Evolutionary conservation across 2,113 vertebrate genomes (phyloP).

Genomic region (Octodon degus): DNA sequence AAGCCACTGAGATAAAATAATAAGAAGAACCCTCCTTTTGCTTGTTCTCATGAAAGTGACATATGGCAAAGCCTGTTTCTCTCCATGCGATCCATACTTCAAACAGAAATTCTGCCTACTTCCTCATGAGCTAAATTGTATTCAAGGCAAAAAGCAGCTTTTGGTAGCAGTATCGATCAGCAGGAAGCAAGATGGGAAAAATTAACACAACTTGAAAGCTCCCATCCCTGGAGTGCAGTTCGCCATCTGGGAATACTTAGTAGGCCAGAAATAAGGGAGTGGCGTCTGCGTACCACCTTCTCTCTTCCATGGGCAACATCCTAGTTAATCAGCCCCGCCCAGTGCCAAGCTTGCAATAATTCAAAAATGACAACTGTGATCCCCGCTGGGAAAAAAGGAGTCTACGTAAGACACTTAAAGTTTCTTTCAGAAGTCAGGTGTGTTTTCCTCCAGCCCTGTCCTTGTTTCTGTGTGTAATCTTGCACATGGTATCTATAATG

Average conservation of each 20-base stretch:
- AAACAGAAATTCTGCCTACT: constrained; percentile 58
- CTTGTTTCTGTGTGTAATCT: neutral
- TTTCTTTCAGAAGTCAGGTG: neutral
- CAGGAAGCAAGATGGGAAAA: constrained; percentile 65
- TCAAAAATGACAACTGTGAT: neutral
- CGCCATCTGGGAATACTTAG: constrained; percentile 61
- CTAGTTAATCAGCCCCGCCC: neutral
- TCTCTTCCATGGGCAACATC: neutral
- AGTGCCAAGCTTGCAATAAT: too few species aligned
- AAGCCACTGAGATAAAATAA: constrained; percentile 37
- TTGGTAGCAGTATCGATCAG: constrained; percentile 63
- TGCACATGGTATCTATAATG: neutral
- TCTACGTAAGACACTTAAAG: neutral
- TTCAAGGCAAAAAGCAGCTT: constrained; percentile 68
- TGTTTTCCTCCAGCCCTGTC: neutral
- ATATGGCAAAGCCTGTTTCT: constrained; percentile 61
- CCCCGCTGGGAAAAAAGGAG: accelerated
- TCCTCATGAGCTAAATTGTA: constrained; percentile 70
- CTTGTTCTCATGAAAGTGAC: constrained; percentile 13
- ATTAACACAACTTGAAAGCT: constrained; percentile 63
- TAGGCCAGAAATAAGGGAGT: neutral
- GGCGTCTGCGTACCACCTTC: neutral
- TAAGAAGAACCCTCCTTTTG: neutral
- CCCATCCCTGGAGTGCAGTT: constrained; percentile 24
- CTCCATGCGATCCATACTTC: constrained; percentile 29